These are phyloP conservation scores for Esox niger DNA, from an alignment of 2,113 vertebrate genomes.

Conservation along the genomic window DNA sequence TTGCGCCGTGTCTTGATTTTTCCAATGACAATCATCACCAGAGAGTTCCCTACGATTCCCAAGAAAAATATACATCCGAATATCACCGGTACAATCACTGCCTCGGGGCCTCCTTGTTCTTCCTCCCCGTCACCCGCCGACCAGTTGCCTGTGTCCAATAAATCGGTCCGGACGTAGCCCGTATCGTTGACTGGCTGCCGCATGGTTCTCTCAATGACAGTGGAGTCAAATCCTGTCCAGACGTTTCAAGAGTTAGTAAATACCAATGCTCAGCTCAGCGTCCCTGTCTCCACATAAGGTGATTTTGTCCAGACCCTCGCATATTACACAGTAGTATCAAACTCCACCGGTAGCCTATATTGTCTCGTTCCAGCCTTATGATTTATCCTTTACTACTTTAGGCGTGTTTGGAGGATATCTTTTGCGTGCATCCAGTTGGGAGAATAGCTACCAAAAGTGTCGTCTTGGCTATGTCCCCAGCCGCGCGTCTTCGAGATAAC, in stretches of 20 bases:
- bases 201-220: constrained; percentile 45
- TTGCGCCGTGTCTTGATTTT: constrained; percentile 53
- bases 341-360: too few species aligned
- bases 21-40: constrained; percentile 79
- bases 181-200: constrained; percentile 56
- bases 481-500: too few species aligned
- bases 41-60: constrained; percentile 76
- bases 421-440: too few species aligned
- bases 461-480: too few species aligned
- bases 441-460: too few species aligned
- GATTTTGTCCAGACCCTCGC: not conserved
- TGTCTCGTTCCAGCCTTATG: too few species aligned
- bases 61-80: constrained; percentile 83
- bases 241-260: not conserved
- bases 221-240: not conserved
- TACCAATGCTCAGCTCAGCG: not conserved
- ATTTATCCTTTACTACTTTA: too few species aligned
- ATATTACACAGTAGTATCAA: too few species aligned
- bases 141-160: constrained; percentile 33
- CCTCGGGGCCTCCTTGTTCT: constrained; percentile 55
- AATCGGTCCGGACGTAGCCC: constrained; percentile 19
- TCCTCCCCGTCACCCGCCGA: constrained; percentile 22
- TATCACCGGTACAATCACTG: constrained; percentile 74
- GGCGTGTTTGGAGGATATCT: too few species aligned
- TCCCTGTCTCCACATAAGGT: not conserved